Evolutionary conservation across 1,140 invertebrate genomes (phyloP).

Genomic region (Musca domestica): DNA sequence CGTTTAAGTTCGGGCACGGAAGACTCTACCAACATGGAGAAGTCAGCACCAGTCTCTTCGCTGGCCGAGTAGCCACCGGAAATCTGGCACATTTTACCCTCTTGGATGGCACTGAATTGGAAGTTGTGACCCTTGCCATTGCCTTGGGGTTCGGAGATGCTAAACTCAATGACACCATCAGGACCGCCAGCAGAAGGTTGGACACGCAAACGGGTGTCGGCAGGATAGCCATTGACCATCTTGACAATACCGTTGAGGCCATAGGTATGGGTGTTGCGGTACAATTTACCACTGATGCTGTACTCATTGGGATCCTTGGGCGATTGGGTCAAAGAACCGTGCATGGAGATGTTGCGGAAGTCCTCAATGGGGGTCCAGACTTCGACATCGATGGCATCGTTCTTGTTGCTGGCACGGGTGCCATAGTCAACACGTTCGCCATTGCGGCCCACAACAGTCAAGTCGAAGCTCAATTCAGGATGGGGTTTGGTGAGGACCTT

Average conservation of each 20-base stretch:
- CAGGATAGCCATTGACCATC: conserved; percentile 34
- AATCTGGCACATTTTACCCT: conserved; percentile 47
- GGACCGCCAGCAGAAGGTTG: conserved; percentile 40
- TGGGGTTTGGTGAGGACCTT: conserved; percentile 31
- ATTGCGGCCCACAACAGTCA: conserved; percentile 36
- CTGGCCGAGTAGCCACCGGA: conserved; percentile 41
- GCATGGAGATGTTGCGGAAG: conserved; percentile 47
- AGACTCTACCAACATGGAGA: conserved; percentile 43
- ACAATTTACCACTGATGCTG: conserved; percentile 39
- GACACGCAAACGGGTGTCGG: conserved; percentile 34
- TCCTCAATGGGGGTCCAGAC: conserved; percentile 46
- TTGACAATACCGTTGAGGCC: conserved; percentile 37
- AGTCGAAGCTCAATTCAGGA: conserved; percentile 41
- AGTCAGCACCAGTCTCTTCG: conserved; percentile 35
- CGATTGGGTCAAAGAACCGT: conserved; percentile 34
- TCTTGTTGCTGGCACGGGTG: conserved; percentile 36
- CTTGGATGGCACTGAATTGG: conserved; percentile 46
- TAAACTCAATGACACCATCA: conserved; percentile 45
- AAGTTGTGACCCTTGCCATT: conserved; percentile 38
- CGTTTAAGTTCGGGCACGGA: conserved; percentile 41
- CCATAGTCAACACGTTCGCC: conserved; percentile 39
- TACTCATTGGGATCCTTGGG: conserved; percentile 32
- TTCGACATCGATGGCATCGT: conserved; percentile 47
- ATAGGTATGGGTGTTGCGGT: conserved; percentile 45
- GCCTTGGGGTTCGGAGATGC: conserved; percentile 31